phyloP scores from a whole-genome alignment of 2,797 vertebrate genomes.

The Sebastes steindachneri region DNA sequence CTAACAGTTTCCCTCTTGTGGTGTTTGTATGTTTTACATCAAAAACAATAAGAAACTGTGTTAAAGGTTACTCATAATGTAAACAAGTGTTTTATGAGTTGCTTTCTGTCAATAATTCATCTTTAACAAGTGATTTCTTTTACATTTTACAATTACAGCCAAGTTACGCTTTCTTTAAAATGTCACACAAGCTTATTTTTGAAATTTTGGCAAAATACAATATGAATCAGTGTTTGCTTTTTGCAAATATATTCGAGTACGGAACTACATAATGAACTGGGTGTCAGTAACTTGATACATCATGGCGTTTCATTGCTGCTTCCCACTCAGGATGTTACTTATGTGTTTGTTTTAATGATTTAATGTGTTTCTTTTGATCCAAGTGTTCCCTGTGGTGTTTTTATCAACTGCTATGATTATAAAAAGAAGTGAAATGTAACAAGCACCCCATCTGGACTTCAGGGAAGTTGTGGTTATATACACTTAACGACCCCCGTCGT shows the following conservation, averaged over 20 bases:
- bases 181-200: background rate
- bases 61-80: background rate
- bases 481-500: background rate
- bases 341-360: background rate
- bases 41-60: background rate
- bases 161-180: background rate
- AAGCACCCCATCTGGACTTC: constrained; percentile 1
- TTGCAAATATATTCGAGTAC: background rate
- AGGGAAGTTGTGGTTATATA: background rate
- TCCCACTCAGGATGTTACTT: background rate
- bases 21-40: background rate
- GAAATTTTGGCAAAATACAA: background rate
- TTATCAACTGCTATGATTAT: constrained; percentile 9
- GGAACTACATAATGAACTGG: background rate
- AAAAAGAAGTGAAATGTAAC: background rate
- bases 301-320: background rate
- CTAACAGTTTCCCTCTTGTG: background rate
- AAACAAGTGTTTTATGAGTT: background rate
- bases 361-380: background rate
- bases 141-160: background rate
- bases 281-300: background rate
- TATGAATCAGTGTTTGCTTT: background rate
- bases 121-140: background rate
- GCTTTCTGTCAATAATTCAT: background rate
- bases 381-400: background rate